These are phyloP conservation scores for Megalonaias nervosa DNA, from an alignment of 1,140 invertebrate genomes.

Conservation along the genomic window DNA sequence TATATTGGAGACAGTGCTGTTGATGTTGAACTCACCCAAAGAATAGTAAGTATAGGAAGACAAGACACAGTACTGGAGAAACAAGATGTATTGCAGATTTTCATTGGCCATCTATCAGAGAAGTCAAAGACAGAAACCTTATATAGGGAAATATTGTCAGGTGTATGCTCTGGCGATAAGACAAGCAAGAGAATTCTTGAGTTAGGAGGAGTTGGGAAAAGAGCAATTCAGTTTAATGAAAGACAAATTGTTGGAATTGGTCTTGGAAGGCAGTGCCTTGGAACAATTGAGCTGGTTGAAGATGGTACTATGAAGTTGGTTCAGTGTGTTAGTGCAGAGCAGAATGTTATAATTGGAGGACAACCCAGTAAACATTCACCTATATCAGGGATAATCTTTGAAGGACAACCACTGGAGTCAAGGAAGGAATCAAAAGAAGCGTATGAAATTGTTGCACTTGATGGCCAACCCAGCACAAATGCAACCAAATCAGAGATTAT, in stretches of 20 bases:
- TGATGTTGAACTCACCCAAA: conserved; percentile 10
- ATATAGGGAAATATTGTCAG: background rate
- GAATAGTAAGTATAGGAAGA: background rate
- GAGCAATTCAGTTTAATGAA: background rate
- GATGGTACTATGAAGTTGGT: no score
- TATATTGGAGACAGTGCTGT: conserved; percentile 11
- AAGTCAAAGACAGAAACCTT: conserved; percentile 1
- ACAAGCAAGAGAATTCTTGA: conserved; percentile 21
- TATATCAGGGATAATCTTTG: no score
- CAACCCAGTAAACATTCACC: no score
- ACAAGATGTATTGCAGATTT: conserved; percentile 7
- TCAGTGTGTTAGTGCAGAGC: no score
- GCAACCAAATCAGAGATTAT: no score
- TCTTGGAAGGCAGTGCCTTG: conserved; percentile 10
- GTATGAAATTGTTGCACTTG: no score
- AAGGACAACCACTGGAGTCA: no score
- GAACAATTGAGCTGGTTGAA: background rate
- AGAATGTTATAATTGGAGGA: no score
- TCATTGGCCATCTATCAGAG: conserved; percentile 12
- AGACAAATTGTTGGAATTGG: conserved; percentile 16
- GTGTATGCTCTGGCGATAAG: background rate
- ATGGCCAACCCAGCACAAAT: no score
- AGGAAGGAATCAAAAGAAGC: no score
- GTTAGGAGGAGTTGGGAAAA: conserved; percentile 7
- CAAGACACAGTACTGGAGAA: background rate